Percentiles rank a stretch among this genome's conserved stretches.
Evolutionary conservation across 2,797 vertebrate species (phyloP).

Genomic region (Sebastes nivosus): DNA sequence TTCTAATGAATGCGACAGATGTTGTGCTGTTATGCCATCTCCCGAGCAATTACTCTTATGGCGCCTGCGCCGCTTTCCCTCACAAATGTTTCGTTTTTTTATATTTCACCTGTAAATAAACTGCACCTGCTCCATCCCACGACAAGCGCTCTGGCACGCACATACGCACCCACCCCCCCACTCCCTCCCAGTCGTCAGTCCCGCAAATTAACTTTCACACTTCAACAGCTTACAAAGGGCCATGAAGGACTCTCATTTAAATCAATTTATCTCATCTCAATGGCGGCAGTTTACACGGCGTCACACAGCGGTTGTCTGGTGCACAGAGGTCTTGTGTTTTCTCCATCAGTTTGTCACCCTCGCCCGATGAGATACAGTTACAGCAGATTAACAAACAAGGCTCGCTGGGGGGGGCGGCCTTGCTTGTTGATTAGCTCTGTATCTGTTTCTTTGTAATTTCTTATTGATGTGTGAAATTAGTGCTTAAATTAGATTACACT

Average conservation of each 20-base stretch:
- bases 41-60: slow-evolving; percentile 81
- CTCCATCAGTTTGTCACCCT: slow-evolving; percentile 2
- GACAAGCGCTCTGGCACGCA: slow-evolving; percentile 32
- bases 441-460: slow-evolving; percentile 9
- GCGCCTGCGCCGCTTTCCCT: slow-evolving; percentile 57
- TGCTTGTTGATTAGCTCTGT: slow-evolving; percentile 33
- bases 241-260: slow-evolving; percentile 75
- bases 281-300: slow-evolving; percentile 49
- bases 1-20: slow-evolving; percentile 87
- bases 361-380: slow-evolving; percentile 7
- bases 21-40: slow-evolving; percentile 83
- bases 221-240: slow-evolving; percentile 67
- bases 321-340: slow-evolving; percentile 13
- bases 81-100: slow-evolving; percentile 76
- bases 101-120: slow-evolving; percentile 81
- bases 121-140: slow-evolving; percentile 71
- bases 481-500: slow-evolving; percentile 20
- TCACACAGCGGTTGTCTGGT: slow-evolving; percentile 23
- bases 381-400: slow-evolving; percentile 31
- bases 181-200: slow-evolving; percentile 34
- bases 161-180: background rate
- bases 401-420: background rate
- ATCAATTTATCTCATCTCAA: slow-evolving; percentile 73
- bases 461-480: slow-evolving; percentile 39
- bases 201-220: slow-evolving; percentile 79